Conservation (phyloP, 2,888 invertebrate species). For the Mesochorus sp. region DNA sequence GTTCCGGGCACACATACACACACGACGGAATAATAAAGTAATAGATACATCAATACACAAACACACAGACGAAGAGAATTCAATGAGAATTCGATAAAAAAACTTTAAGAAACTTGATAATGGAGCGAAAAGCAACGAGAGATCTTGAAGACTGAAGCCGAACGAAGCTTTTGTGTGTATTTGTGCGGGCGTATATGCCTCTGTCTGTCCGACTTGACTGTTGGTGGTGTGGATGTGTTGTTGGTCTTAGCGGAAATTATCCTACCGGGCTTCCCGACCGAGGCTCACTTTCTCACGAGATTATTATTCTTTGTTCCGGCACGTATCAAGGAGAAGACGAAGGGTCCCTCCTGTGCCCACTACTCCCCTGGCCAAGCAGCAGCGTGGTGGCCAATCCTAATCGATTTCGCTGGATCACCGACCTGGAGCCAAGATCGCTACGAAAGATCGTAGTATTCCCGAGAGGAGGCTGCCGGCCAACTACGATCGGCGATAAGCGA, state of each 20-base stretch:
- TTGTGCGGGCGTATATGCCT: background rate
- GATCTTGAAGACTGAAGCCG: conserved; percentile 50
- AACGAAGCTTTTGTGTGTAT: conserved; percentile 37
- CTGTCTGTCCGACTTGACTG: conserved; percentile 7
- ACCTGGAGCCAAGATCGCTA: conserved; percentile 21
- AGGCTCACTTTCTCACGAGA: conserved; percentile 41
- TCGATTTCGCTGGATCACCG: conserved; percentile 36
- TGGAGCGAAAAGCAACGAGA: conserved; percentile 32
- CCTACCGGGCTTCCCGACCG: conserved; percentile 40
- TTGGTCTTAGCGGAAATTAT: conserved; percentile 40
- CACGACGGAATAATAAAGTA: too few species aligned
- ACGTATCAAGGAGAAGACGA: conserved; percentile 7
- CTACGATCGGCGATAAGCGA: conserved; percentile 25
- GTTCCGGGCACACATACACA: too few species aligned
- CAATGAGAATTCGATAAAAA: background rate
- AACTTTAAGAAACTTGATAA: conserved; percentile 6
- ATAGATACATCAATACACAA: too few species aligned
- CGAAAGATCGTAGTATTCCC: conserved; percentile 21
- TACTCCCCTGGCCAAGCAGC: background rate
- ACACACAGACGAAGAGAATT: too few species aligned
- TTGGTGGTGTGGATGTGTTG: conserved; percentile 2
- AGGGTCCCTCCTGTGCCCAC: background rate
- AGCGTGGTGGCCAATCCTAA: conserved; percentile 22
- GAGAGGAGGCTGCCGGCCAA: conserved; percentile 8
- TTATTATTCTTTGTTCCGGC: conserved; percentile 50